phyloP scores from a whole-genome alignment of 2,888 invertebrate species.

The Autographa pulchrina region DNA sequence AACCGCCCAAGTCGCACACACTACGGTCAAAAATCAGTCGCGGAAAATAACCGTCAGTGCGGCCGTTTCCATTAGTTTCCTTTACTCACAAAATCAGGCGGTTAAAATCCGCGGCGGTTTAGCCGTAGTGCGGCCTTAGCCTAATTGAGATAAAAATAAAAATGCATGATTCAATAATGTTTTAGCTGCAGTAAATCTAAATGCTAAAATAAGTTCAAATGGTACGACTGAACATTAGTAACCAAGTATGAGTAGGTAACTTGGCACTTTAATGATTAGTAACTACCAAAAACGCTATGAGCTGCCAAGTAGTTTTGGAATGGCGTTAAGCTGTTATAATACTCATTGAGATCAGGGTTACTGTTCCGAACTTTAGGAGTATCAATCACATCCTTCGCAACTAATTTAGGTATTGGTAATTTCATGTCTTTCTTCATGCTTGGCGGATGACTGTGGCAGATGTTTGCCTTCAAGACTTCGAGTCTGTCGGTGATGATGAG shows the following conservation, averaged over 20 bases:
- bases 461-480: conserved; percentile 79
- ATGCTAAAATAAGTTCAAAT: background rate
- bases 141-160: background rate
- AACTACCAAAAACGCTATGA: conserved; percentile 78
- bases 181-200: background rate
- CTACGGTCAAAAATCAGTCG: no score
- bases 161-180: background rate
- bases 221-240: background rate
- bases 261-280: conserved; percentile 49
- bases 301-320: conserved; percentile 80
- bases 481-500: conserved; percentile 82
- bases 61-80: no score
- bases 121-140: no score
- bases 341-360: conserved; percentile 31
- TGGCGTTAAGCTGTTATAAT: conserved; percentile 67
- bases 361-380: conserved; percentile 24
- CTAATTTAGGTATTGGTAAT: conserved; percentile 41
- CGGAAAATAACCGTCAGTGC: no score
- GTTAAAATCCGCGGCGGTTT: no score
- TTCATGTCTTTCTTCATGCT: conserved; percentile 64
- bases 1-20: no score
- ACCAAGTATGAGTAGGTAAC: background rate
- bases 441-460: conserved; percentile 78
- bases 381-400: conserved; percentile 47
- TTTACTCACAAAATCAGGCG: no score